Percentiles rank a stretch among this genome's conserved stretches.
phyloP scores from a whole-genome alignment of 2,888 invertebrate species.

The Tiliacea aurago region DNA sequence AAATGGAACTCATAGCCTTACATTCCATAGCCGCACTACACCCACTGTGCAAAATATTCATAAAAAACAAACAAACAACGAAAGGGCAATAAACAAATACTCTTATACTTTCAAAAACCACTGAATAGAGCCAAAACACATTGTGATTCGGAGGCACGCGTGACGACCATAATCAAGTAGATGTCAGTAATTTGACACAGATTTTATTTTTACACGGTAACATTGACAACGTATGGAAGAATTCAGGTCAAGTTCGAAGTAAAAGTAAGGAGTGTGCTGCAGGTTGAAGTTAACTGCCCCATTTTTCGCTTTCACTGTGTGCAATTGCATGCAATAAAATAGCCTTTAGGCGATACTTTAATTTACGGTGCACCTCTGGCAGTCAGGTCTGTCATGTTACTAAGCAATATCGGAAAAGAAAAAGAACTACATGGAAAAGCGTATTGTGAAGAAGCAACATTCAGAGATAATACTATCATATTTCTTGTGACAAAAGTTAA shows the following conservation, averaged over 20 bases:
- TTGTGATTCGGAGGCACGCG: conserved; percentile 35
- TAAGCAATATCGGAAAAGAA: no score
- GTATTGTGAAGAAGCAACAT: not conserved
- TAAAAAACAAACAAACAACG: not conserved
- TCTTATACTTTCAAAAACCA: conserved; percentile 42
- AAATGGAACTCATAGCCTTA: not conserved
- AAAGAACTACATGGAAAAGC: no score
- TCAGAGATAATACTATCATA: not conserved
- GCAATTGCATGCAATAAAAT: not conserved
- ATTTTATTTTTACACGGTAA: conserved; percentile 22
- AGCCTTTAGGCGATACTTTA: not conserved
- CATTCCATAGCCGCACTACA: not conserved
- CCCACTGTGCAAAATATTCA: no score
- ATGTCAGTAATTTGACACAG: conserved; percentile 35
- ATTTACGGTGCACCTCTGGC: no score
- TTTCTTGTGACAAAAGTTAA: not conserved
- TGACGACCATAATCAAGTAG: conserved; percentile 34
- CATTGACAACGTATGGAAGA: conserved; percentile 4
- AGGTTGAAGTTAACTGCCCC: conserved; percentile 13
- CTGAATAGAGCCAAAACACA: conserved; percentile 14
- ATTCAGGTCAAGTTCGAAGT: conserved; percentile 48
- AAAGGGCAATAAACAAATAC: conserved; percentile 21
- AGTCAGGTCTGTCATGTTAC: not conserved
- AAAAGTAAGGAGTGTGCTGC: conserved; percentile 22
- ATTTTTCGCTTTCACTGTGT: conserved; percentile 41